Conservation (phyloP, 1,140 invertebrate genomes). For the Rhizoglyphus robini region DNA sequence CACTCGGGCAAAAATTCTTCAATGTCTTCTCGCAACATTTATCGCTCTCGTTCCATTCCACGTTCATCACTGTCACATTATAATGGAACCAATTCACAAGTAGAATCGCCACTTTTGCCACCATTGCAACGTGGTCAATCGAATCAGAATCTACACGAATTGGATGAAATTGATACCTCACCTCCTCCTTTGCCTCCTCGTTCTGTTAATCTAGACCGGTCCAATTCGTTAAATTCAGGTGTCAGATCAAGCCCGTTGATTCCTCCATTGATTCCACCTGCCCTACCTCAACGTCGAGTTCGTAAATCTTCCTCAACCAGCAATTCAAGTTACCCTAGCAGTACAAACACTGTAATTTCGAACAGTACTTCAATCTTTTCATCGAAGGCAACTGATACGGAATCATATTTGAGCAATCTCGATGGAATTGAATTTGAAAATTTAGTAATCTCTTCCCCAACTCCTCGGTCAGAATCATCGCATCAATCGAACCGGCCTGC, state of each 20-base stretch:
- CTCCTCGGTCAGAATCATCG: background rate
- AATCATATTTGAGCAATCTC: background rate
- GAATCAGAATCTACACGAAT: conserved; percentile 1
- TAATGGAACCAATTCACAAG: background rate
- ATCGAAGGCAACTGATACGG: background rate
- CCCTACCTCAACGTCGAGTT: background rate
- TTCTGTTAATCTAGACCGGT: conserved; percentile 1
- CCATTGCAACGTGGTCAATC: background rate
- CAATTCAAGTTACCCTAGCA: background rate
- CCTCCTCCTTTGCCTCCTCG: conserved; percentile 7
- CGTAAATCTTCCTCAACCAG: background rate
- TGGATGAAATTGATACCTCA: background rate
- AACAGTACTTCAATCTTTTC: background rate
- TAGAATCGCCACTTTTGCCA: background rate
- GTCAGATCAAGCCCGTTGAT: background rate
- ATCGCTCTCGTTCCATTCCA: conserved; percentile 16
- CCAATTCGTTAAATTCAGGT: conserved; percentile 4
- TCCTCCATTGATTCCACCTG: background rate
- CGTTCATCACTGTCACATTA: conserved; percentile 1
- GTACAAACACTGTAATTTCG: background rate
- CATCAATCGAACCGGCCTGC: background rate
- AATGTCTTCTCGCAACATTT: background rate
- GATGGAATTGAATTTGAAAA: conserved; percentile 13
- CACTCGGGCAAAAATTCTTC: background rate
- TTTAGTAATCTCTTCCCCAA: background rate